A percentile compares a stretch with the other conserved stretches of the same genome.
These are phyloP conservation scores for Gopherus flavomarginatus DNA, from an alignment of 2,113 vertebrate genomes.

Conservation along the genomic window DNA sequence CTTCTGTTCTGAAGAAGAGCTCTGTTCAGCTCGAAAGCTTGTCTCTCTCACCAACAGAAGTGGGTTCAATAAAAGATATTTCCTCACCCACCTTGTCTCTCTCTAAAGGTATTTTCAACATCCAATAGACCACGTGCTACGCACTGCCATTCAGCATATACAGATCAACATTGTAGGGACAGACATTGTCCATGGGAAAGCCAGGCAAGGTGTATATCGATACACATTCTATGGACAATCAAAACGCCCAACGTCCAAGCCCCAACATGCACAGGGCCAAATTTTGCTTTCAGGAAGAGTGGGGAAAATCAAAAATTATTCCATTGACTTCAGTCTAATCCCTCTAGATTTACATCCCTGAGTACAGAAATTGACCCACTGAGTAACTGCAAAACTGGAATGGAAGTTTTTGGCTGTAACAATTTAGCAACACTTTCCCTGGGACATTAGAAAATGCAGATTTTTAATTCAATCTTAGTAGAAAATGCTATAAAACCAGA, in stretches of 20 bases:
- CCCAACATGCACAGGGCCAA: neutral
- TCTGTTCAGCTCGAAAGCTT: neutral
- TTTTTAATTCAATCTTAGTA: neutral
- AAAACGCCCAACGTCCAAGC: neutral
- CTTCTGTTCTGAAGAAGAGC: neutral
- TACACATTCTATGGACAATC: neutral
- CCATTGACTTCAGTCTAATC: neutral
- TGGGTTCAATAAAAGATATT: neutral
- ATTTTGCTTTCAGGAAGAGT: neutral
- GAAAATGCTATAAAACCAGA: neutral
- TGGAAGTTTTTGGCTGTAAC: neutral
- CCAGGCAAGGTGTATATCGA: too few relatives aligned
- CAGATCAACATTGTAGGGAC: neutral
- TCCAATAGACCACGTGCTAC: neutral
- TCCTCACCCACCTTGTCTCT: neutral
- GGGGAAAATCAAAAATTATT: neutral
- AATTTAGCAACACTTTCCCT: neutral
- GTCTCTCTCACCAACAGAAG: neutral
- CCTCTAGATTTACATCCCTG: neutral
- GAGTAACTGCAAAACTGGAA: fast-evolving
- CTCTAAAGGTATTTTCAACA: neutral
- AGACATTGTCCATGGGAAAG: neutral
- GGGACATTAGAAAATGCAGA: fast-evolving
- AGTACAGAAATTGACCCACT: neutral
- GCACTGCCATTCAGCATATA: neutral